Evolutionary conservation across 2,797 vertebrate species (phyloP).

Genomic region (Bovichtus variegatus): DNA sequence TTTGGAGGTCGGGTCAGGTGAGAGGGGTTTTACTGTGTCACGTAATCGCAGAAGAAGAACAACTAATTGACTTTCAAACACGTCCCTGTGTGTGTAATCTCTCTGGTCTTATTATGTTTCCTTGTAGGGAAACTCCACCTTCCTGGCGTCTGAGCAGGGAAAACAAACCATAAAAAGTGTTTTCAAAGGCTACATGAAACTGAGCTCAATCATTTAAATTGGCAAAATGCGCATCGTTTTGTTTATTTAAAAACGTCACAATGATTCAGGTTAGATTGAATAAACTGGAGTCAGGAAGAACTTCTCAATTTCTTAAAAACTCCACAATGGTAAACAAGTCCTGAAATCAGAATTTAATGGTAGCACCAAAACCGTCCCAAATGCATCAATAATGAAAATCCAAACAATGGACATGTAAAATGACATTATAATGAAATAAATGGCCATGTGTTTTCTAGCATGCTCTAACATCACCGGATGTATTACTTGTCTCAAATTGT

Average conservation of each 20-base stretch:
- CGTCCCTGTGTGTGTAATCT: background rate
- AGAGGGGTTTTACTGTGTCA: background rate
- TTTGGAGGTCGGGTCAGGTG: background rate
- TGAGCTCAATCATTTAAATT: conserved; percentile 13
- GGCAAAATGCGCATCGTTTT: background rate
- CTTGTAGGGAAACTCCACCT: conserved; percentile 13
- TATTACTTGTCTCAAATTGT: no score
- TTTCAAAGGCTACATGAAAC: conserved; percentile 6
- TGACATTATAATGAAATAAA: background rate
- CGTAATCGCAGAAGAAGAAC: background rate
- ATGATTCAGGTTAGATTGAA: conserved; percentile 1
- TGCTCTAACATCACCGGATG: no score
- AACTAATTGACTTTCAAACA: background rate
- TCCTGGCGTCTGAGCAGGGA: conserved; percentile 12
- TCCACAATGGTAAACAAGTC: background rate
- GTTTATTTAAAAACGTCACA: conserved; percentile 21
- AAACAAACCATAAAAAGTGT: conserved; percentile 33
- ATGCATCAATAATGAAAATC: background rate
- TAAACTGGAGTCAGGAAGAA: background rate
- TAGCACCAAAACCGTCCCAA: background rate
- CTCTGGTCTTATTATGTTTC: conserved; percentile 9
- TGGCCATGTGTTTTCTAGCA: background rate
- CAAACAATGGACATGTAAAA: background rate
- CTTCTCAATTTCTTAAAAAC: background rate
- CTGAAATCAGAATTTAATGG: background rate